Evolutionary conservation across 2,888 invertebrate species (phyloP).

Genomic region (Agrochola lychnidis): DNA sequence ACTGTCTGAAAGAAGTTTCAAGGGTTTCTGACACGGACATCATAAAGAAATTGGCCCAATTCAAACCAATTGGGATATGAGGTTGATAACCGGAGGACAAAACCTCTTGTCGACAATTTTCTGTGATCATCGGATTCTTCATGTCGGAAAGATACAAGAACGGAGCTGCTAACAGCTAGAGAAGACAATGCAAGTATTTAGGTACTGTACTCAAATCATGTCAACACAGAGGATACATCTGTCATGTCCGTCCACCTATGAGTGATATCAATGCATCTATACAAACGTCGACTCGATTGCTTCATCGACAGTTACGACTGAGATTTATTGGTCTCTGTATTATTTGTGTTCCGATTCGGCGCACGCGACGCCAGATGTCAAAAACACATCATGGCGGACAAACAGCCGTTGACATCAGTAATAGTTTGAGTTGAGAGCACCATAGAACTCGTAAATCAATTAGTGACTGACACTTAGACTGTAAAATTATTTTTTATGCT

Average conservation of each 20-base stretch:
- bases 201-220: constrained; percentile 22
- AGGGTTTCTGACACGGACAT: background rate
- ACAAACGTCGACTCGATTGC: constrained; percentile 61
- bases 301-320: constrained; percentile 63
- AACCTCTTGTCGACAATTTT: background rate
- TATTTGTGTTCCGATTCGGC: constrained; percentile 67
- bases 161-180: background rate
- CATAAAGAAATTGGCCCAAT: background rate
- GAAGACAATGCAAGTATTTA: background rate
- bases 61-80: background rate
- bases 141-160: background rate
- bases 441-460: constrained; percentile 72
- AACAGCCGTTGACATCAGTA: constrained; percentile 63
- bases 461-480: constrained; percentile 66
- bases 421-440: constrained; percentile 61
- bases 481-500: constrained; percentile 66
- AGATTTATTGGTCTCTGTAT: constrained; percentile 70
- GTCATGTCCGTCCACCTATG: constrained; percentile 36
- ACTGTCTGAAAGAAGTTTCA: background rate
- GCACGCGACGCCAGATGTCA: constrained; percentile 74
- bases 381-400: constrained; percentile 61
- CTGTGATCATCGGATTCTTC: too few species aligned
- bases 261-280: constrained; percentile 49
- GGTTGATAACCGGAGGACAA: background rate
- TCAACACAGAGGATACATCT: constrained; percentile 47